A percentile compares a stretch with the other conserved stretches of the same genome.
phyloP scores from a whole-genome alignment of 2,113 vertebrate species.

The Psettodes erumei region DNA sequence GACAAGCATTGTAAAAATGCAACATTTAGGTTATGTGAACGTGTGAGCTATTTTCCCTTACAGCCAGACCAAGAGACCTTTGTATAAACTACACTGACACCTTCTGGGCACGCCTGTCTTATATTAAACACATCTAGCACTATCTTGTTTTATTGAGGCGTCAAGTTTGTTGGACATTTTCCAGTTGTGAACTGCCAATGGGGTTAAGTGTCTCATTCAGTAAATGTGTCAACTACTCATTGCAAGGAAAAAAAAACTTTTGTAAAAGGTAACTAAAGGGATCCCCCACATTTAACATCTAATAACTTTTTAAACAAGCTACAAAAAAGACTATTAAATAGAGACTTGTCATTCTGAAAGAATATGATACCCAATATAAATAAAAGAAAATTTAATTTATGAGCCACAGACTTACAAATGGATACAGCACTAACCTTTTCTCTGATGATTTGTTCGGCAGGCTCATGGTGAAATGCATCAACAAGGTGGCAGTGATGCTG shows the following conservation, averaged over 20 bases:
- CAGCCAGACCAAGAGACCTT: background rate
- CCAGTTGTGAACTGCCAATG: background rate
- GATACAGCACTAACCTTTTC: constrained; percentile 62
- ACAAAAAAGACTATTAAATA: background rate
- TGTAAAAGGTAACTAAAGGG: background rate
- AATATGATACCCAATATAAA: no score
- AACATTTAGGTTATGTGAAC: background rate
- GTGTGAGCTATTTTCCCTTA: constrained; percentile 10
- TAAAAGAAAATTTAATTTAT: no score
- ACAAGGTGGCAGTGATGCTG: constrained; percentile 29
- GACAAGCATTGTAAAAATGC: background rate
- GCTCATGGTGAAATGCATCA: constrained; percentile 66
- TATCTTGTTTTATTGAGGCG: constrained; percentile 1
- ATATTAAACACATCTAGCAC: background rate
- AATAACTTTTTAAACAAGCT: background rate
- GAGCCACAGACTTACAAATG: background rate
- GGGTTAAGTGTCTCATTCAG: background rate
- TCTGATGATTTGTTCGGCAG: constrained; percentile 47
- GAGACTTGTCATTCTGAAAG: background rate
- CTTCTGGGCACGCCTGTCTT: constrained; percentile 54
- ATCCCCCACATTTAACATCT: background rate
- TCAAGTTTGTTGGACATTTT: background rate
- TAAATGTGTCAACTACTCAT: background rate
- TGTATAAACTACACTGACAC: constrained; percentile 69
- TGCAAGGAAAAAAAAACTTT: background rate